phyloP scores from a whole-genome alignment of 2,797 vertebrate species.

The Macropodus opercularis region DNA sequence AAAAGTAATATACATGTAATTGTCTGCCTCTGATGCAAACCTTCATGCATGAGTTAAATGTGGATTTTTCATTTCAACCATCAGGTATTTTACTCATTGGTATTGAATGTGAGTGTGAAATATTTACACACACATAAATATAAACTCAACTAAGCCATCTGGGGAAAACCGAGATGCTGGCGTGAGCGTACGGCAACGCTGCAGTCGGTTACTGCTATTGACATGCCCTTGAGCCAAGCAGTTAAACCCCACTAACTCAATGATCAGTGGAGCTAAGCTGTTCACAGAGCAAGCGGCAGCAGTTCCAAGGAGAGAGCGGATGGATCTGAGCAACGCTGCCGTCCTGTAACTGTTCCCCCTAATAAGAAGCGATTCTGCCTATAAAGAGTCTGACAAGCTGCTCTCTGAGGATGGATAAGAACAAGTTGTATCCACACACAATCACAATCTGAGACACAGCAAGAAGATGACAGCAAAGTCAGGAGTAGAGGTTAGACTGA shows the following conservation, averaged over 20 bases:
- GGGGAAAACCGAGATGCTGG: constrained; percentile 11
- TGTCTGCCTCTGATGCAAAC: not conserved
- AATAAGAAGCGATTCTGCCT: not conserved
- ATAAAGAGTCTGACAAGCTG: not conserved
- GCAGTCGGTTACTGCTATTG: constrained; percentile 44
- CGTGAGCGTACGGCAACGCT: constrained; percentile 2
- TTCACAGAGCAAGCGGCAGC: not conserved
- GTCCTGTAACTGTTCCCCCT: not conserved
- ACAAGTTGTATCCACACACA: not conserved
- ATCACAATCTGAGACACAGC: not conserved
- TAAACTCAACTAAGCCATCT: constrained; percentile 5
- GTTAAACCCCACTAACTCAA: constrained; percentile 34
- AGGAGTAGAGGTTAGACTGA: not conserved
- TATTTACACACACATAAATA: not conserved
- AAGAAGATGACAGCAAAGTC: not conserved
- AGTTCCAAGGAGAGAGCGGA: not conserved
- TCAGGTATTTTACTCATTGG: not conserved
- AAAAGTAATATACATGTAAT: too few relatives aligned
- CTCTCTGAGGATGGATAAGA: constrained; percentile 1
- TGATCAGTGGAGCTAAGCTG: constrained; percentile 29
- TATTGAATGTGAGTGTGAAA: not conserved
- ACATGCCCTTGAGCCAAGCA: constrained; percentile 50
- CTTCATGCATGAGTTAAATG: not conserved
- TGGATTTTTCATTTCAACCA: not conserved
- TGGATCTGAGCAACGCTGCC: not conserved